Evolutionary conservation across 2,797 vertebrate genomes (phyloP).

Genomic region (Pteropus rufus): DNA sequence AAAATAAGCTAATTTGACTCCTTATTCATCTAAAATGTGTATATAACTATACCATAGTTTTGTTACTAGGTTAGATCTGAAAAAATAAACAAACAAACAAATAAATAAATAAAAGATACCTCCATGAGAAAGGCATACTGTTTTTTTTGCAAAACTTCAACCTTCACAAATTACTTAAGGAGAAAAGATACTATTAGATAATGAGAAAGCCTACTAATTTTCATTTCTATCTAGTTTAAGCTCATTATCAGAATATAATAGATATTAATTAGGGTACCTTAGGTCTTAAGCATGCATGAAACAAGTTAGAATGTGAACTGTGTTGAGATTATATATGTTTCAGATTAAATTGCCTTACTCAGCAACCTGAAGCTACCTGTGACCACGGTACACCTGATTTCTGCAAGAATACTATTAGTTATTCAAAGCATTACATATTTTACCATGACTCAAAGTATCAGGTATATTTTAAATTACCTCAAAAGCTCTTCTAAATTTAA

Average conservation of each 20-base stretch:
- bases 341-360: not conserved
- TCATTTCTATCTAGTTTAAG: not conserved
- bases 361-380: not conserved
- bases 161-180: not conserved
- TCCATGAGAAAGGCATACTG: not conserved
- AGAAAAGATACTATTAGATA: not conserved
- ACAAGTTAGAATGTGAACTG: not conserved
- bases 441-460: not conserved
- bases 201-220: not conserved
- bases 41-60: not conserved
- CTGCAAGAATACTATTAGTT: not conserved
- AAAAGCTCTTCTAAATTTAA: constrained; percentile 14
- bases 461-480: not conserved
- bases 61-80: not conserved
- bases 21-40: not conserved
- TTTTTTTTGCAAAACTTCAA: not conserved
- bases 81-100: not conserved
- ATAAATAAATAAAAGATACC: not conserved
- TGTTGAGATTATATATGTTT: not conserved
- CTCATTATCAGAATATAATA: not conserved
- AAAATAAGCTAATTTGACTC: not conserved
- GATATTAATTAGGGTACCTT: not conserved
- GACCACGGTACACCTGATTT: not conserved
- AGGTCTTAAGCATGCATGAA: not conserved
- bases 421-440: not conserved